Evolutionary conservation across 2,113 vertebrate species (phyloP).

Genomic region (Nansenia antarctica): DNA sequence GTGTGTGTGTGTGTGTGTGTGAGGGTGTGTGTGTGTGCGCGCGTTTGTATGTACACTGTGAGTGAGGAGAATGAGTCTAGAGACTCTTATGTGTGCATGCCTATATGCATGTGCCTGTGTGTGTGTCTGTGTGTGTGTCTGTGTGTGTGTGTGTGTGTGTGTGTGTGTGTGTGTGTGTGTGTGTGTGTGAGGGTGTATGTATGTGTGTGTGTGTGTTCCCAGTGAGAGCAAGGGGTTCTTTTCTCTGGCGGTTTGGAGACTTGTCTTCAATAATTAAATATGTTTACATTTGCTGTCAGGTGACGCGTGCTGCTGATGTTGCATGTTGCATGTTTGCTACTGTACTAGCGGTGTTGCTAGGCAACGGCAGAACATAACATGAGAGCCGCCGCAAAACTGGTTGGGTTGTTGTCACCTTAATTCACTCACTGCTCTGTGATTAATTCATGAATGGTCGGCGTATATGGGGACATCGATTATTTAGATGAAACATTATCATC

Average conservation of each 20-base stretch:
- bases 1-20: too few relatives aligned
- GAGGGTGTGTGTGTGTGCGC: too few relatives aligned
- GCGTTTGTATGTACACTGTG: too few relatives aligned
- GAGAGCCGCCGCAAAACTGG: too few relatives aligned
- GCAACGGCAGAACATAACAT: constrained; percentile 38
- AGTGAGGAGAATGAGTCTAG: too few relatives aligned
- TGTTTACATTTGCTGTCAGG: constrained; percentile 21
- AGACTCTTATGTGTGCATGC: background rate
- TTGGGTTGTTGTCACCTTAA: constrained; percentile 54
- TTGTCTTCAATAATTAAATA: constrained; percentile 14
- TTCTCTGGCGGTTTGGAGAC: background rate
- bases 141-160: constrained; percentile 16
- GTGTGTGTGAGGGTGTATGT: constrained; percentile 28
- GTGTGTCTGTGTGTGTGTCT: background rate
- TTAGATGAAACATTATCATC: constrained; percentile 73
- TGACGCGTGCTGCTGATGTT: constrained; percentile 15
- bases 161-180: constrained; percentile 22
- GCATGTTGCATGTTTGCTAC: constrained; percentile 15
- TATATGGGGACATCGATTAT: constrained; percentile 72
- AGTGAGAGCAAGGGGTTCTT: background rate
- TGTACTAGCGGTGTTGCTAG: constrained; percentile 24
- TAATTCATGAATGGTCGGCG: constrained; percentile 67
- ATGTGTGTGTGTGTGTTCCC: constrained; percentile 1
- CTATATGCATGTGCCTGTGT: background rate
- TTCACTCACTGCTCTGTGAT: constrained; percentile 54